Evolutionary conservation across 2,113 vertebrate genomes (phyloP), one percentile per base, ranked within the genome.

Genomic region (Centropus bengalensis): DNA sequence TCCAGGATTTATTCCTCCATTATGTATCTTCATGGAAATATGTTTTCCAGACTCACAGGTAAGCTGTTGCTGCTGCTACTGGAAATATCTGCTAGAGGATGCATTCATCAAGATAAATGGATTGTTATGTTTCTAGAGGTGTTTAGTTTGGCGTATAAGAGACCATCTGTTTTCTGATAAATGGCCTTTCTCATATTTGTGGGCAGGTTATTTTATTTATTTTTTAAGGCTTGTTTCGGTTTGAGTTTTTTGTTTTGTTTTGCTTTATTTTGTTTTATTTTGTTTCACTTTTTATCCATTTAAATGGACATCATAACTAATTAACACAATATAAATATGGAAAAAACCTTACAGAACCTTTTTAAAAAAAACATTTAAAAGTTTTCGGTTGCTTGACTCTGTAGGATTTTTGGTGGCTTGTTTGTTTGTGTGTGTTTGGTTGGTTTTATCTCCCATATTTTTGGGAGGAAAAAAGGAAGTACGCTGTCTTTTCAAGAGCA

Each of bases 101-200:
- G 62, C 89, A 95, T 96, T 97, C 97, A 98, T 98, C 96, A 98
- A 98, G 97, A 98, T 97, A 97, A 98, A 98, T 98, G 97, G 91
- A 96, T 97, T 97, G 91, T 95, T 98, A 95, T 96, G 89, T 95
- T 98, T 97, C 21, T 69, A 97, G 93, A 96, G 96, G 92, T 98
- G 89, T 97, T 98, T 96, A 97, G 93, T 97, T 97, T 96, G 93
- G 84, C 73, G 38, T 97, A 56, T 95, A 96, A 94, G 80, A 95
- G 86, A 96, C 96, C 97, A 97, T 98, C 97, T 98, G 97, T 97
- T 98, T 96, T 93, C 94, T 98, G 97, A 98, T 97, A 96, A 97
- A 98, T 97, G 95, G 86, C 74, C 95, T 91, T 95, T 83, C 80
- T 92, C 73, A 89, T 95, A 95, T 94, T 95, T 96, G 60, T 96